phyloP scores from a whole-genome alignment of 2,113 vertebrate species.

The Mugil cephalus region DNA sequence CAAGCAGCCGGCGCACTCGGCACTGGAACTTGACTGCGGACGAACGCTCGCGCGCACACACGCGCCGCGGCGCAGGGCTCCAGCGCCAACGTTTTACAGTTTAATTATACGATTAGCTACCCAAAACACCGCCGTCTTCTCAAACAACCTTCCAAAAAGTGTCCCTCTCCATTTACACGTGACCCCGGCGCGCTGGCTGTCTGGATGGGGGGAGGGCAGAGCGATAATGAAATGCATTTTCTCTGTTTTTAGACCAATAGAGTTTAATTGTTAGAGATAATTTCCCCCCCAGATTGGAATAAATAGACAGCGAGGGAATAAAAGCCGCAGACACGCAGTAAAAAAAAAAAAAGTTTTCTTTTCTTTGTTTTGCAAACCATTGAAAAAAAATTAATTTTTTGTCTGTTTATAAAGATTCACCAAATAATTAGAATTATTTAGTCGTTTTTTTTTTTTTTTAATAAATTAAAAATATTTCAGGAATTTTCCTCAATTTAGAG shows the following conservation, averaged over 20 bases:
- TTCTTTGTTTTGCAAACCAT: constrained; percentile 9
- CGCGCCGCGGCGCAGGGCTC: constrained; percentile 19
- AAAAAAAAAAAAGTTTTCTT: constrained; percentile 9
- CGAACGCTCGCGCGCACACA: constrained; percentile 45
- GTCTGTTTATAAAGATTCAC: constrained; percentile 35
- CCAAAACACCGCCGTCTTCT: constrained; percentile 82
- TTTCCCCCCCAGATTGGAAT: constrained; percentile 68
- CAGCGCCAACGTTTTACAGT: constrained; percentile 79
- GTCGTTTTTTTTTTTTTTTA: constrained; percentile 39
- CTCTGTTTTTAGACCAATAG: constrained; percentile 77
- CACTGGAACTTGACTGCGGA: constrained; percentile 62
- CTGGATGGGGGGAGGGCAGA: constrained; percentile 59
- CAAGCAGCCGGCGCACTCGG: constrained; percentile 80
- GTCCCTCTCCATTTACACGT: constrained; percentile 84
- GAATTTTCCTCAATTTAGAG: constrained; percentile 27
- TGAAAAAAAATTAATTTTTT: constrained; percentile 44
- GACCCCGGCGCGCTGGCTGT: constrained; percentile 76
- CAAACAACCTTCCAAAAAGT: constrained; percentile 83
- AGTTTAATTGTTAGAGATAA: constrained; percentile 84
- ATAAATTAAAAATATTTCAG: constrained; percentile 32
- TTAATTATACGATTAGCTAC: constrained; percentile 87
- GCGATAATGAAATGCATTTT: constrained; percentile 83
- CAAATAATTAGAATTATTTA: constrained; percentile 5
- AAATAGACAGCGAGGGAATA: constrained; percentile 59
- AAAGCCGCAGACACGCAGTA: constrained; percentile 2